Evolutionary conservation across 2,797 vertebrate species (phyloP).

Genomic region (Ctenochaetus hawaiiensis): DNA sequence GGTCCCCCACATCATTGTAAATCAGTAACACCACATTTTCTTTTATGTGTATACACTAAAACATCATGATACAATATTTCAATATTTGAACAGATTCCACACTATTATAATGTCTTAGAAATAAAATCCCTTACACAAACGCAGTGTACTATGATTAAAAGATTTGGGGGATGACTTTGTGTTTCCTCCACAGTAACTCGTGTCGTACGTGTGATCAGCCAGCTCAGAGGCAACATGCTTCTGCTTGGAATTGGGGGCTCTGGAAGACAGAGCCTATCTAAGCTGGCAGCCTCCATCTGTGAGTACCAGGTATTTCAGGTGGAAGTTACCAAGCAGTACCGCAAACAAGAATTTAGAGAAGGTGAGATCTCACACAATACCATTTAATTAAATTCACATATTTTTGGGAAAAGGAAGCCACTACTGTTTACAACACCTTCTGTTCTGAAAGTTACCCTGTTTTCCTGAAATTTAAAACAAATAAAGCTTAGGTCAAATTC

Average conservation of each 20-base stretch:
- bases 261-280: conserved; percentile 90
- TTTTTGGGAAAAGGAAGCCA: conserved; percentile 4
- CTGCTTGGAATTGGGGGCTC: conserved; percentile 92
- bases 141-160: no score
- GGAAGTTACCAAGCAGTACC: conserved; percentile 91
- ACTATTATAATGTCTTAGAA: no score
- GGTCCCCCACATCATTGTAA: conserved; percentile 61
- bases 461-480: no score
- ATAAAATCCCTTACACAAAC: no score
- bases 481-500: no score
- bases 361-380: conserved; percentile 71
- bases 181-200: conserved; percentile 78
- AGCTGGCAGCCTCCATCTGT: conserved; percentile 89
- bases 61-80: conserved; percentile 28
- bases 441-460: no score
- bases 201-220: conserved; percentile 90
- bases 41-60: conserved; percentile 33
- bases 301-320: conserved; percentile 90
- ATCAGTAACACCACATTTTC: conserved; percentile 64
- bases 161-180: not conserved
- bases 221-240: conserved; percentile 93
- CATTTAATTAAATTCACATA: not conserved
- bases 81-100: no score
- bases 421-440: no score
- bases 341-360: conserved; percentile 91